Conservation (phyloP, 37 sponge, comb jelly and placozoan species). For the Cliona cf. orientalis region DNA sequence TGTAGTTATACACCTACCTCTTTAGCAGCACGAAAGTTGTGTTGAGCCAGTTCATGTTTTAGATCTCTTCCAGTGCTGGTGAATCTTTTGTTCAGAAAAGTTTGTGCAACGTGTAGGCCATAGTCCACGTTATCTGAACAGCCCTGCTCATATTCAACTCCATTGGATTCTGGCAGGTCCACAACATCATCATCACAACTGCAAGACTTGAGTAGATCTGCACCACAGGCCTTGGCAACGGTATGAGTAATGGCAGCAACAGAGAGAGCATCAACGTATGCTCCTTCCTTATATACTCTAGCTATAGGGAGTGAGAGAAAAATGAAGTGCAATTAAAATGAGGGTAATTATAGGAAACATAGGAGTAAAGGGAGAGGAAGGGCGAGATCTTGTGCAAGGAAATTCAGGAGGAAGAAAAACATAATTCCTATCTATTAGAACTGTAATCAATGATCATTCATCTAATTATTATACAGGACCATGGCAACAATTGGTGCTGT, state of each 20-base stretch:
- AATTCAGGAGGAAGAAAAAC: neutral
- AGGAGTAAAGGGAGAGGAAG: neutral
- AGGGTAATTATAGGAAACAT: no score
- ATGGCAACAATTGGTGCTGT: neutral
- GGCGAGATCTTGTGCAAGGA: neutral
- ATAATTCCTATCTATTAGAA: no score
- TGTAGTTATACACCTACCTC: conserved; percentile 19
- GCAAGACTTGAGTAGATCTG: neutral
- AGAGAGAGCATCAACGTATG: conserved; percentile 48
- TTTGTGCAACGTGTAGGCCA: conserved; percentile 28
- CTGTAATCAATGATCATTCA: neutral
- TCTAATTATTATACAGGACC: neutral
- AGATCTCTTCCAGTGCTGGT: neutral
- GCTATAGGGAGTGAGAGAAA: neutral
- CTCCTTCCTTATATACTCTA: conserved; percentile 25
- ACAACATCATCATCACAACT: neutral
- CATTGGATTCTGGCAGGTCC: neutral
- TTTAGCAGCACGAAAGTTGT: conserved; percentile 20
- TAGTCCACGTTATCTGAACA: conserved; percentile 34
- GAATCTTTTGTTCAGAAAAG: conserved; percentile 13
- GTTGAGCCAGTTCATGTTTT: neutral
- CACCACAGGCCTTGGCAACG: conserved; percentile 41
- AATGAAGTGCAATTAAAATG: no score
- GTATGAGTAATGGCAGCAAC: conserved; percentile 53
- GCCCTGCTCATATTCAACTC: no score